Base-by-base conservation (phyloP, 1,140 invertebrate genomes). In the Anoplolepis gracilipes region DNA sequence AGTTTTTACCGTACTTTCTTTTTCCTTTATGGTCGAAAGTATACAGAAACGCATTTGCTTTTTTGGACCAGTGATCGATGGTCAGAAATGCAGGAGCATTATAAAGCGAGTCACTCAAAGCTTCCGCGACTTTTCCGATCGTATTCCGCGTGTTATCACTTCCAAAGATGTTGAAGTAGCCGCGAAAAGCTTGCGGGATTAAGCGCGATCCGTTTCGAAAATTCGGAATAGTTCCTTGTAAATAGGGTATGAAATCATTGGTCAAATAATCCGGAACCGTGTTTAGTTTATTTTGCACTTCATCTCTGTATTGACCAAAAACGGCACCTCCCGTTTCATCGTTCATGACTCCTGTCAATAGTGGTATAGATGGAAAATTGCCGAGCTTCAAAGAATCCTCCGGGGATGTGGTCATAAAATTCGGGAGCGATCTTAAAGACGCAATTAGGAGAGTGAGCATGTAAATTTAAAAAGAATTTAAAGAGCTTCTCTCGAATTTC, bases 31-130 rank as follows among this genome's bases (percentile, higher is more conserved):
- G 96, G 77, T 98, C 97, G 90, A 98, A 97, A 89, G 96, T 96
- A 90, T 97, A 98, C 30, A 97, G 94, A 89, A 96, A 97, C 0
- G 96, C 95, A 0, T 96, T 95, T 0, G 95, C 95, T 59, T 95
- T 94, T 86, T 94, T 95, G 0, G 96, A 95, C 97, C 97, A 97
- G 8, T 96, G 94, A 55, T 96, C 93, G 0, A 96, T 96, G 8
- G 96, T 97, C 19, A 97, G 92, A 88, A 97, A 97, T 1, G 97
- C 97, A 0, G 97, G 97, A 28, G 97, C 95, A 87, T 97, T 97
- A 90, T 97, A 97, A 7, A 97, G 90, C 0, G 97, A 97, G 91
- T 97, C 97, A 3, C 94, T 95, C 8, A 96, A 93, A 55, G 94
- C 94, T 88, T 96, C 92, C 2, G 92, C 88, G 0, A 96, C 76